A percentile compares a stretch with the other conserved stretches of the same genome.
Conservation (phyloP, 1,140 invertebrate species). For the Aphidius gifuensis region DNA sequence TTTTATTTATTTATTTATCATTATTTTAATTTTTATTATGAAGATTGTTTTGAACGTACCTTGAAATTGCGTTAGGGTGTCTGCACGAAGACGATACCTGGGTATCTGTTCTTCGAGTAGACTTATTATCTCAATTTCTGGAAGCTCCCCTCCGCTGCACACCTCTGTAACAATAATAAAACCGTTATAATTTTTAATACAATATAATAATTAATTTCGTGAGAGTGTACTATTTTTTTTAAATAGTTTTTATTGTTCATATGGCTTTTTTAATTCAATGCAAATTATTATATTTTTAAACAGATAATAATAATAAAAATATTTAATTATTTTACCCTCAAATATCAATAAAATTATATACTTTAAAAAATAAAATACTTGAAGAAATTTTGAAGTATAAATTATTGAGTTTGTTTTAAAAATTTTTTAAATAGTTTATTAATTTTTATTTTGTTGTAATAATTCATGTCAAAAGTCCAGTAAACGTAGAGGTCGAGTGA, state of each 20-base stretch:
- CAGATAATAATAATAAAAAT: not conserved
- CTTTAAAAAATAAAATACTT: no score
- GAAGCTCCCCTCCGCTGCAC: conserved; percentile 80
- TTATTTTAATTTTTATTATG: not conserved
- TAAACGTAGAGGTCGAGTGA: no score
- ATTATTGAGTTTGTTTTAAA: no score
- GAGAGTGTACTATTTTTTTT: not conserved
- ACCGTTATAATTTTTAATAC: not conserved
- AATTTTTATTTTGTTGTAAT: no score
- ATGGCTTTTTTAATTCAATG: not conserved
- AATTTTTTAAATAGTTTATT: no score
- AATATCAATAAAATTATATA: no score
- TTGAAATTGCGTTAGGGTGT: conserved; percentile 90
- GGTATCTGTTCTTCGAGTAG: conserved; percentile 93
- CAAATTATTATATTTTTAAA: not conserved
- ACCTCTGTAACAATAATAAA: conserved; percentile 64
- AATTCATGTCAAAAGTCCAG: no score
- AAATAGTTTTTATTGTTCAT: not conserved
- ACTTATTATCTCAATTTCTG: conserved; percentile 92
- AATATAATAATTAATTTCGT: not conserved
- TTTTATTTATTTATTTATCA: not conserved
- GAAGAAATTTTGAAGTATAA: no score
- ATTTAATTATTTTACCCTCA: not conserved
- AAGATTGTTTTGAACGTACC: conserved; percentile 59
- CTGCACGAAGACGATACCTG: conserved; percentile 87